Evolutionary conservation across 2,113 vertebrate species (phyloP).

Genomic region (Vireo altiloquus): DNA sequence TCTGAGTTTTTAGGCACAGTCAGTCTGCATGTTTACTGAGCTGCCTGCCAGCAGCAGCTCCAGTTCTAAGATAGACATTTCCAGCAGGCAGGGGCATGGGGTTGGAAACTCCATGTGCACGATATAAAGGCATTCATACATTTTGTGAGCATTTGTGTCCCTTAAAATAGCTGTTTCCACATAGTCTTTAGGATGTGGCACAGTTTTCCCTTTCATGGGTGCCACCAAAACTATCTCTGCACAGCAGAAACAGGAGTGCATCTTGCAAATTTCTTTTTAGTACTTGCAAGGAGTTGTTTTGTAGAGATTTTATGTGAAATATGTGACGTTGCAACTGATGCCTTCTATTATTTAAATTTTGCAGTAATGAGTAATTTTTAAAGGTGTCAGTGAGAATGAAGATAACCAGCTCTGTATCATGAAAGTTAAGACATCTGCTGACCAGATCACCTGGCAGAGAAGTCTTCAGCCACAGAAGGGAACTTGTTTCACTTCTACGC

Average conservation of each 20-base stretch:
- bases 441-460: not conserved
- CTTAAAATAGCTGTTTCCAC: not conserved
- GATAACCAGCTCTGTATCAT: not conserved
- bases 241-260: not conserved
- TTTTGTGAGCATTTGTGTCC: not conserved
- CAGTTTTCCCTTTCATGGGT: not conserved
- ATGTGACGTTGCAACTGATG: not conserved
- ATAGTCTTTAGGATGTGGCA: not conserved
- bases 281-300: not conserved
- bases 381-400: not conserved
- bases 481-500: not conserved
- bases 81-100: not conserved
- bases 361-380: not conserved
- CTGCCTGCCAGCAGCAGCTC: not conserved
- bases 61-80: not conserved
- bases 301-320: not conserved
- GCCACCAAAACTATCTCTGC: not conserved
- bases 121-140: not conserved
- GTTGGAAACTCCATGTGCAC: rapidly evolving
- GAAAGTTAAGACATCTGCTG: not conserved
- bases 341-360: not conserved
- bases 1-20: not conserved
- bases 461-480: not conserved
- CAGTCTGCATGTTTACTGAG: not conserved
- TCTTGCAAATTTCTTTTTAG: not conserved